Base-by-base conservation (phyloP, 2,113 vertebrate genomes). In the Cyprinodon brontotheroides region DNA sequence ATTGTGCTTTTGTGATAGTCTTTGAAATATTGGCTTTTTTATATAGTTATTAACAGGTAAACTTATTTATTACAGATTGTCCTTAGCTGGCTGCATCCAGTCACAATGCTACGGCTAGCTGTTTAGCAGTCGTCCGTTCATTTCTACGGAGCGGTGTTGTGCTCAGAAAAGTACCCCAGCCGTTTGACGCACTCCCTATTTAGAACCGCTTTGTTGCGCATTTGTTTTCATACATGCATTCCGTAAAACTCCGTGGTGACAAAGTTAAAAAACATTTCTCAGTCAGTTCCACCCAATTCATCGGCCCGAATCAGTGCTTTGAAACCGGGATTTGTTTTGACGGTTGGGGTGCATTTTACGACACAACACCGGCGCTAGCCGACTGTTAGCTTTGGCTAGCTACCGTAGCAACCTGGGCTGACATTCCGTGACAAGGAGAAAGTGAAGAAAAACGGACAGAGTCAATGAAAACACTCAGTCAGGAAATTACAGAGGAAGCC, bases 351-450 rank as follows among this genome's bases (percentile, higher is more conserved):
- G 29, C 64, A 1, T 66, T 66, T 39, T 47, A 45, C 41, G 11
- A 12, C 64, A 66, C 41, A 47, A 66, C 64, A 66, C 64, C 64
- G 75, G 64, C 72, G 92, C 89, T 92, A 92, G 89, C 91, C 79
- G 83, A 9, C 85, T 77, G 90, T 65, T 93, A 93, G 92, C 92
- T 85, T 75, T 45, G 82, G 89, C 85, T 88, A 91, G 90, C 90
- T 91, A 37, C 68, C 38, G 62, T 74, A 91, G 89, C 89, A 89
- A 79, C 86, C 87, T 71, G 89, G 89, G 83, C 86, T 93, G 92
- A 93, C 94, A 95, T 95, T 95, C 94, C 94, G 93, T 93, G 94
- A 94, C 94, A 94, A 94, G 92, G 92, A 89, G 92, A 94, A 95
- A 94, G 93, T 94, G 90, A 91, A 92, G 91, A 93, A 93, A 94